These are phyloP conservation scores for Corythoichthys intestinalis DNA, from an alignment of 2,113 vertebrate genomes.

Conservation along the genomic window DNA sequence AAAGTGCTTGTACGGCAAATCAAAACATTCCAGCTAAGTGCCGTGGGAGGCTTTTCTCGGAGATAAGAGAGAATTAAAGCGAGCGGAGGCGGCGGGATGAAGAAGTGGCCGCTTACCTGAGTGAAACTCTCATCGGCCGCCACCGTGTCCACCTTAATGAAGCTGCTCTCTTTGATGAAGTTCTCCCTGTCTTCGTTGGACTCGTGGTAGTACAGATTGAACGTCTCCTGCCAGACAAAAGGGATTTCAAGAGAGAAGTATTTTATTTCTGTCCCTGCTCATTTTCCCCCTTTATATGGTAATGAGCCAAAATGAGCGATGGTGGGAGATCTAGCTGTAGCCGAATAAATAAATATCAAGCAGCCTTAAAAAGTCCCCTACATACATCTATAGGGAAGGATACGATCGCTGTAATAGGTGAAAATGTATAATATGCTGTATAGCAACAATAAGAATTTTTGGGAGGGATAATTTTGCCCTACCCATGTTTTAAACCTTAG, in stretches of 20 bases:
- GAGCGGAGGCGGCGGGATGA: slow-evolving; percentile 34
- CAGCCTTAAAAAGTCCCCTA: not conserved
- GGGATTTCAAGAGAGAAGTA: slow-evolving; percentile 11
- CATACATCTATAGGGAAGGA: not conserved
- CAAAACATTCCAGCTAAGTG: slow-evolving; percentile 38
- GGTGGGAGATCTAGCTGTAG: slow-evolving; percentile 25
- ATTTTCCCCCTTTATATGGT: slow-evolving; percentile 44
- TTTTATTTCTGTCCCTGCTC: slow-evolving; percentile 39
- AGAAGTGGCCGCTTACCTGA: slow-evolving; percentile 69
- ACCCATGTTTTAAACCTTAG: too few relatives aligned
- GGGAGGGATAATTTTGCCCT: not conserved
- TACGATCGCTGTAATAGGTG: not conserved
- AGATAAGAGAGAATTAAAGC: slow-evolving; percentile 49
- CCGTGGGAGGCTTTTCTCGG: slow-evolving; percentile 21
- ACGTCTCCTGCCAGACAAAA: slow-evolving; percentile 80
- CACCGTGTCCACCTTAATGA: slow-evolving; percentile 95
- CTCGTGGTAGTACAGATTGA: slow-evolving; percentile 98
- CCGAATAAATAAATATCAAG: slow-evolving; percentile 38
- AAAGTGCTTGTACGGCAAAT: slow-evolving; percentile 48
- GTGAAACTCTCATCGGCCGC: slow-evolving; percentile 98
- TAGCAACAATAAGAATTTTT: not conserved
- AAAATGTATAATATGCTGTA: not conserved
- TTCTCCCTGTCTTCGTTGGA: slow-evolving; percentile 92
- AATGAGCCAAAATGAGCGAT: slow-evolving; percentile 30
- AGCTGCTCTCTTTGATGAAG: slow-evolving; percentile 93